A percentile compares a stretch with the other conserved stretches of the same genome.
Evolutionary conservation across 2,113 vertebrate species (phyloP).

Genomic region (Chroicocephalus ridibundus): DNA sequence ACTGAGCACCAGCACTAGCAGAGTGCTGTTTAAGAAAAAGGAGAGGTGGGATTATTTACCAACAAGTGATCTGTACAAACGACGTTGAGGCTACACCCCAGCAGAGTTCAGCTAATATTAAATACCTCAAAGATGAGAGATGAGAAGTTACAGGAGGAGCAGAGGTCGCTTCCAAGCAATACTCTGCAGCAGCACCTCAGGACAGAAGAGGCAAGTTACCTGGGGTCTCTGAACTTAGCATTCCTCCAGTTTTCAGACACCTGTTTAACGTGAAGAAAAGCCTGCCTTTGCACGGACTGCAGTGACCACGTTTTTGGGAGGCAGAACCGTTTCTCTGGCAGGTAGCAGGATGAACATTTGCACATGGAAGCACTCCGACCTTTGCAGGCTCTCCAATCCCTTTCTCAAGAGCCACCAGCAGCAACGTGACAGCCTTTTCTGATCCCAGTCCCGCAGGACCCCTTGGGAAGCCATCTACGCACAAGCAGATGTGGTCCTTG

Average conservation of each 20-base stretch:
- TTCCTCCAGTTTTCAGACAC: background rate
- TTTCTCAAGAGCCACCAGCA: background rate
- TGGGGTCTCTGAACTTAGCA: background rate
- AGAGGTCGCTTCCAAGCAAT: background rate
- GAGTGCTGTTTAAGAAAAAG: background rate
- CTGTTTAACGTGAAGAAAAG: accelerated
- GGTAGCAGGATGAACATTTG: accelerated
- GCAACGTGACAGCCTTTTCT: background rate
- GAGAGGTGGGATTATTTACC: background rate
- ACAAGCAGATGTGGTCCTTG: accelerated
- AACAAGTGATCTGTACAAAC: accelerated
- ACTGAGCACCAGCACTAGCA: accelerated
- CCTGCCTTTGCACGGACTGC: background rate
- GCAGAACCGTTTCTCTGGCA: background rate
- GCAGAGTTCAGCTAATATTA: background rate
- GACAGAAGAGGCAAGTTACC: background rate
- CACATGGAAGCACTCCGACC: accelerated
- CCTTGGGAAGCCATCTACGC: background rate
- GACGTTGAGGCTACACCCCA: background rate
- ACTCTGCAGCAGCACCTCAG: background rate
- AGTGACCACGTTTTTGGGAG: background rate
- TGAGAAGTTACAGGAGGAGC: background rate
- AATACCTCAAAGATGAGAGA: background rate
- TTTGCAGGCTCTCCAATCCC: background rate
- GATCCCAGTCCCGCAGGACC: accelerated